phyloP scores from a whole-genome alignment of 2,888 invertebrate species.

The Caenorhabditis virilis region DNA sequence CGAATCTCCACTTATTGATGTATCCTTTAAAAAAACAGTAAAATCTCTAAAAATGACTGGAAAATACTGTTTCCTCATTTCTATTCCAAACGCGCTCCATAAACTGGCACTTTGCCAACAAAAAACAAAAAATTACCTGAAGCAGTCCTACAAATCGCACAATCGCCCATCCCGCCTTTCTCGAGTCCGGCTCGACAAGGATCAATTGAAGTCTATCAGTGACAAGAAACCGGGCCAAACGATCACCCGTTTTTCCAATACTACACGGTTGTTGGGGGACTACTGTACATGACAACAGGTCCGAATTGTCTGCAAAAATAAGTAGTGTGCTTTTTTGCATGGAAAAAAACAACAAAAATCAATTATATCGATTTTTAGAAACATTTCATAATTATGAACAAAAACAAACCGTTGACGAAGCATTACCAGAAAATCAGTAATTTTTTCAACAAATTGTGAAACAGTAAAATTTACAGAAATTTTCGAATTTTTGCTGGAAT shows the following conservation, averaged over 20 bases:
- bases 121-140: constrained; percentile 70
- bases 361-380: not conserved
- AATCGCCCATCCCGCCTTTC: constrained; percentile 93
- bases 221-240: constrained; percentile 81
- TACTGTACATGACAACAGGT: constrained; percentile 90
- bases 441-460: too few species aligned
- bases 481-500: too few species aligned
- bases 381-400: not conserved
- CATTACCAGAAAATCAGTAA: too few species aligned
- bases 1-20: constrained; percentile 91
- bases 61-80: not conserved
- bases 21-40: constrained; percentile 75
- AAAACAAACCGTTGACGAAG: too few species aligned
- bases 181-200: constrained; percentile 93
- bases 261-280: constrained; percentile 69
- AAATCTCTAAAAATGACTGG: constrained; percentile 2
- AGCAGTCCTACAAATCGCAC: constrained; percentile 93
- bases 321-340: not conserved
- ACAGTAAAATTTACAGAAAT: too few species aligned
- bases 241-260: constrained; percentile 80
- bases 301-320: constrained; percentile 84
- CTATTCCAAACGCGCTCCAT: too few species aligned
- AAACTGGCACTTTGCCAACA: too few species aligned
- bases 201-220: constrained; percentile 94
- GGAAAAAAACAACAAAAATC: not conserved